Conservation (phyloP, 37 sponge, comb jelly and placozoan species). For the Corticium candelabrum region DNA sequence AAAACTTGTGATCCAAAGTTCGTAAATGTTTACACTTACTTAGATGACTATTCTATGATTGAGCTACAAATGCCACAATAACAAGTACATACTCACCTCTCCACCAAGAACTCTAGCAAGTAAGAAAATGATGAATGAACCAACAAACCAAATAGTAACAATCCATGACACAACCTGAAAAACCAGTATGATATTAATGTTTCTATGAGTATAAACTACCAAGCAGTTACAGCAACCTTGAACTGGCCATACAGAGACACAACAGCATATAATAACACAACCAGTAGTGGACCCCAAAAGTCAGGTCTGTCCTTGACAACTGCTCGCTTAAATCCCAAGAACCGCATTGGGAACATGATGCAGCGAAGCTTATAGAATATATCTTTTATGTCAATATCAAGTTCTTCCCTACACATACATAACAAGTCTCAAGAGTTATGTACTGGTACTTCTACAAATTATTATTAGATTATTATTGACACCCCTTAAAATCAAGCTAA, state of each 20-base stretch:
- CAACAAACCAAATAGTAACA: slow-evolving; percentile 78
- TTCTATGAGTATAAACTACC: background rate
- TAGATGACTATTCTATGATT: no score
- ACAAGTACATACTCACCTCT: no score
- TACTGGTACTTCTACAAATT: no score
- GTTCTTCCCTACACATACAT: slow-evolving; percentile 54
- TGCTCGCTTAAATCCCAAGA: slow-evolving; percentile 42
- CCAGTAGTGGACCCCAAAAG: slow-evolving; percentile 91
- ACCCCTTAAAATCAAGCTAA: no score
- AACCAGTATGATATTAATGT: background rate
- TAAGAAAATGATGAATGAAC: slow-evolving; percentile 67
- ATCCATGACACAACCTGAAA: slow-evolving; percentile 88
- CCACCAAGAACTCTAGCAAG: slow-evolving; percentile 82
- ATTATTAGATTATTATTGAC: no score
- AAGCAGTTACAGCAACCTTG: slow-evolving; percentile 21
- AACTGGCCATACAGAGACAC: slow-evolving; percentile 86
- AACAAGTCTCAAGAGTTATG: no score
- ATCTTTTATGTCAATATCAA: slow-evolving; percentile 76
- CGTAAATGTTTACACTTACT: no score
- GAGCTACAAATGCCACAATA: no score
- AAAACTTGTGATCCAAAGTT: no score
- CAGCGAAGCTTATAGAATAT: slow-evolving; percentile 85
- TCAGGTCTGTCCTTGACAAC: slow-evolving; percentile 72
- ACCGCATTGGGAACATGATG: slow-evolving; percentile 63
- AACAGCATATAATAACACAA: slow-evolving; percentile 60